Evolutionary conservation across 2,113 vertebrate species (phyloP), one percentile per base, ranked within the genome.

Genomic region (Calidris pugnax): DNA sequence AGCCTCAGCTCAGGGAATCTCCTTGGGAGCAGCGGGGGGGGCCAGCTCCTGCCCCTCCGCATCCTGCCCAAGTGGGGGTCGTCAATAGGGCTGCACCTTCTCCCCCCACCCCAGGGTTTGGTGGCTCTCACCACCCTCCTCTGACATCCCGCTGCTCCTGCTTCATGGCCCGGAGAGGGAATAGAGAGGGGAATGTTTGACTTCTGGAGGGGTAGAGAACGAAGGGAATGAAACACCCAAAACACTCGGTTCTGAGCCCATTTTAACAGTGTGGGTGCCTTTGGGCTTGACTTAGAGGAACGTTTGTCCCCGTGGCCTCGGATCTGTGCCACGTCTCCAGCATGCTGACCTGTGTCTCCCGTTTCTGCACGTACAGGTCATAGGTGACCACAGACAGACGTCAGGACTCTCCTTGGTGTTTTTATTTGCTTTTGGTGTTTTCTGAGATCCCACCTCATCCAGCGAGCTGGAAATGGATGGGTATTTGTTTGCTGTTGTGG

Each of bases 231-330:
- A 7, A 57, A 8, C 12, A 4, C 37, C 45, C 5, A 0, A 6
- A 17, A 17, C 1, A 11, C 60, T 35, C 20, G 5, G 33, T 33
- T 43, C 41, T 37, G 41, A 24, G 30, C 48, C 41, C 4, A 1
- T 27, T 59, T 47, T 60, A 80, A 13, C 67, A 12, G 39, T 0
- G 26, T 2, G 26, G 7, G 35, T 37, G 22, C 5, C 0, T 7
- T 16, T 8, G 83, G 32, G 27, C 24, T 55, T 2, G 20, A 2
- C 43, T 8, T 2, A 7, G n/a, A 7, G 35, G 24, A n/a, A 33
- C 0, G 4, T 30, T 45, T 8, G 57, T 68, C 7, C 12, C 45
- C 8, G 0, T 2, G 5, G 4, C 2, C 2, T 14, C 4, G 28
- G 48, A 4, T 11, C 17, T 24, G 35, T 8, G 48, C 48, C 28